Percentiles rank a stretch among this genome's conserved stretches.
Evolutionary conservation across 2,113 vertebrate genomes (phyloP).

Genomic region (Scophthalmus maximus): DNA sequence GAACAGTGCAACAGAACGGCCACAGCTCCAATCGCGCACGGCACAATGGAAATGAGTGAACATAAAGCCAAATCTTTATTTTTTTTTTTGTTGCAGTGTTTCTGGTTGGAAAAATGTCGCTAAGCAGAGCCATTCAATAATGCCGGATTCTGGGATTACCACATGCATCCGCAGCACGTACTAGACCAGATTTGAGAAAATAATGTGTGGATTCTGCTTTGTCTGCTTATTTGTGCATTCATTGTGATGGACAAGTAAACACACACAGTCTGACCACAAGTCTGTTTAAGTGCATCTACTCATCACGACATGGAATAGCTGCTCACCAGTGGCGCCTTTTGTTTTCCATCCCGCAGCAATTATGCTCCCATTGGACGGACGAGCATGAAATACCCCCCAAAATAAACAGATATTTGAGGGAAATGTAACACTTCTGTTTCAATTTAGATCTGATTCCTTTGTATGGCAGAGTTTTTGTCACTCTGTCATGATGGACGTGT

Average conservation of each 20-base stretch:
- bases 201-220: constrained; percentile 7
- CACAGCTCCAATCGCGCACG: constrained; percentile 33
- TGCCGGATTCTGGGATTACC: constrained; percentile 41
- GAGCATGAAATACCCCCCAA: constrained; percentile 23
- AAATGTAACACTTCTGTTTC: constrained; percentile 36
- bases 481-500: neutral
- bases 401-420: constrained; percentile 46
- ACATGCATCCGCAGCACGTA: constrained; percentile 44
- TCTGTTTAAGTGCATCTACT: constrained; percentile 33
- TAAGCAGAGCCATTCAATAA: constrained; percentile 12
- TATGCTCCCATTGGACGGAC: constrained; percentile 48
- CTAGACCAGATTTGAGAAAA: constrained; percentile 30
- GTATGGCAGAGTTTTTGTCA: neutral
- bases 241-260: constrained; percentile 55
- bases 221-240: constrained; percentile 41
- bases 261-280: constrained; percentile 57
- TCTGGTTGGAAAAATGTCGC: constrained; percentile 67
- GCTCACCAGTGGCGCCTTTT: constrained; percentile 58
- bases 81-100: too few species aligned
- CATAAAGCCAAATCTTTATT: constrained; percentile 39
- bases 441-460: constrained; percentile 27
- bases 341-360: constrained; percentile 66
- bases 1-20: constrained; percentile 6
- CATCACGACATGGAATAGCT: constrained; percentile 34
- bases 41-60: constrained; percentile 52